A percentile compares a stretch with the other conserved stretches of the same genome.
Evolutionary conservation across 2,888 invertebrate genomes (phyloP).

Genomic region (Acleris sparsana): DNA sequence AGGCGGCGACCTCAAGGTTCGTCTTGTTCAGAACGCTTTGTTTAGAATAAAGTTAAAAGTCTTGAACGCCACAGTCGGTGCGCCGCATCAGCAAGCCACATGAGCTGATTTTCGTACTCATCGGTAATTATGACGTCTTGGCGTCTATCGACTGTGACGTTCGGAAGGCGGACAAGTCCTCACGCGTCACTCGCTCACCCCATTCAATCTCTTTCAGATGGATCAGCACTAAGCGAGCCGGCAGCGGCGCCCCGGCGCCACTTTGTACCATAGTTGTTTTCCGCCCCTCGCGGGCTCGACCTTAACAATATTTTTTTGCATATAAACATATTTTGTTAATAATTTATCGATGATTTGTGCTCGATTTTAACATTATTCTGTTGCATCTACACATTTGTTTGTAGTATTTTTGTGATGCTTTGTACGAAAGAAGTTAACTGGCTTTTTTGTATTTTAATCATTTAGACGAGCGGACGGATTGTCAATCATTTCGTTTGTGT

Average conservation of each 20-base stretch:
- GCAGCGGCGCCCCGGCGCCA: slow-evolving; percentile 41
- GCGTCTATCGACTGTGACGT: too few species aligned
- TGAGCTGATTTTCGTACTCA: too few species aligned
- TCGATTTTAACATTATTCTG: slow-evolving; percentile 67
- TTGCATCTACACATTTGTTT: slow-evolving; percentile 67
- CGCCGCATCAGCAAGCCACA: too few species aligned
- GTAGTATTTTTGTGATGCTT: slow-evolving; percentile 76
- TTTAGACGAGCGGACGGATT: slow-evolving; percentile 6
- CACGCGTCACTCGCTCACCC: slow-evolving; percentile 14
- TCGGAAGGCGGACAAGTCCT: neutral
- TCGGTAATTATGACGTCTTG: too few species aligned
- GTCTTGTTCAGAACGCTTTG: too few species aligned
- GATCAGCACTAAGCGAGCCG: slow-evolving; percentile 73
- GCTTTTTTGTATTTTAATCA: slow-evolving; percentile 47
- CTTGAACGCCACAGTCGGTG: too few species aligned
- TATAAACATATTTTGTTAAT: slow-evolving; percentile 78
- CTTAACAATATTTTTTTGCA: slow-evolving; percentile 65
- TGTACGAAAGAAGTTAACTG: slow-evolving; percentile 58
- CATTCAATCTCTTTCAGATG: slow-evolving; percentile 62
- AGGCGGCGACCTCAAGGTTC: too few species aligned
- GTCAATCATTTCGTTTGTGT: slow-evolving; percentile 7
- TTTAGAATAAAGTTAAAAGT: too few species aligned
- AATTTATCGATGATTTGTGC: slow-evolving; percentile 72
- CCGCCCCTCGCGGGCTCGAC: slow-evolving; percentile 43
- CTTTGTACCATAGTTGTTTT: slow-evolving; percentile 42